A percentile compares a stretch with the other conserved stretches of the same genome.
These are phyloP conservation scores for Poeciliopsis gracilis DNA, from an alignment of 2,797 vertebrate genomes.

Conservation along the genomic window DNA sequence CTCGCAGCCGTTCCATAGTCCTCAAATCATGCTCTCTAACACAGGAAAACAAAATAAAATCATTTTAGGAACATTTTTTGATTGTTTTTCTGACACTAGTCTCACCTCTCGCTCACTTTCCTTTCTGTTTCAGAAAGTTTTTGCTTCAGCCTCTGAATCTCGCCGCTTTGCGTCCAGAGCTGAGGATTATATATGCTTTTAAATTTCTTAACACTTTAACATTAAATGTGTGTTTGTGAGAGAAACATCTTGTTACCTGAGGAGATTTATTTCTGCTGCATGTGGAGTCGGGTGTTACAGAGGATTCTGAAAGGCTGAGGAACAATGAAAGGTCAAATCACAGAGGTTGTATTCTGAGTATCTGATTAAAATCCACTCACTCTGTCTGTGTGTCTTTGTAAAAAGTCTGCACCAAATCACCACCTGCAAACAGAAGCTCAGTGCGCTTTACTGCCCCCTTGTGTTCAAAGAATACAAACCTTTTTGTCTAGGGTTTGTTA, in stretches of 20 bases:
- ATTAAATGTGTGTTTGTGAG: conserved; percentile 3
- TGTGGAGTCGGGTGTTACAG: conserved; percentile 28
- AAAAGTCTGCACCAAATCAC: conserved; percentile 28
- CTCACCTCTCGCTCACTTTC: conserved; percentile 72
- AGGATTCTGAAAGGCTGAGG: conserved; percentile 55
- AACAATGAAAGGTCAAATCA: conserved; percentile 24
- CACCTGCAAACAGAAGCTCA: conserved; percentile 53
- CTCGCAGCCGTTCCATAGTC: conserved; percentile 52
- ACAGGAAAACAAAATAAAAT: conserved; percentile 1
- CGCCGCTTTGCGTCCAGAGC: conserved; percentile 58
- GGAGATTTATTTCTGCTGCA: conserved; percentile 45
- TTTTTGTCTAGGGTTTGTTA: not conserved
- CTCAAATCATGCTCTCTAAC: conserved; percentile 65
- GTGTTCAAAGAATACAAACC: conserved; percentile 37
- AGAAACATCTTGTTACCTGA: conserved; percentile 51
- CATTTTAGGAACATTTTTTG: not conserved
- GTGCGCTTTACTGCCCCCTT: conserved; percentile 43
- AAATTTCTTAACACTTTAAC: not conserved
- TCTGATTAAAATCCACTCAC: conserved; percentile 60
- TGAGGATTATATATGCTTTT: conserved; percentile 19
- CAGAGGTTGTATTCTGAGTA: conserved; percentile 37
- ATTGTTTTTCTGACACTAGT: not conserved
- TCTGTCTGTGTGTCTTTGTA: conserved; percentile 55
- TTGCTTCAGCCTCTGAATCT: conserved; percentile 66
- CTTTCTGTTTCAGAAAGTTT: conserved; percentile 62